Evolutionary conservation across 2,888 invertebrate genomes (phyloP).

Genomic region (Andrena flavipes): DNA sequence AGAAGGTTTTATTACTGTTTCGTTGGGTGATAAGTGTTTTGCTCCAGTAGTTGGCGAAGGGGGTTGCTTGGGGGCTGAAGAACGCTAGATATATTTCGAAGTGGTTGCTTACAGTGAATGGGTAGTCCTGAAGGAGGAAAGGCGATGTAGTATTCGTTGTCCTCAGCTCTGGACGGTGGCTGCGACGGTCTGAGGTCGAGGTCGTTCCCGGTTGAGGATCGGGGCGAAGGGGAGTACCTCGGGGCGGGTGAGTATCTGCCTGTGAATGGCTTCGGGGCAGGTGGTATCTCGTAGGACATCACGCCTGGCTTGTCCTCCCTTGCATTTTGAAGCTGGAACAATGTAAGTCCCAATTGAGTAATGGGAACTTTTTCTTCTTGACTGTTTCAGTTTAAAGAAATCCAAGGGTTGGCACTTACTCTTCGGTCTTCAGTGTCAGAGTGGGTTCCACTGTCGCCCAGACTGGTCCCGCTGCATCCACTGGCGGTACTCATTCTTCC

Average conservation of each 20-base stretch:
- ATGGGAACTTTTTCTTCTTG: too few relatives aligned
- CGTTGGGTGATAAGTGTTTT: too few relatives aligned
- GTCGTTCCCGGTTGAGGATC: constrained; percentile 67
- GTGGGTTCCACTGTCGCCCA: constrained; percentile 94
- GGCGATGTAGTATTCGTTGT: constrained; percentile 85
- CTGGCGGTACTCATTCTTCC: constrained; percentile 93
- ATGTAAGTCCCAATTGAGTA: background rate
- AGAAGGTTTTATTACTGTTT: background rate
- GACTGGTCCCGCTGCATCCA: constrained; percentile 90
- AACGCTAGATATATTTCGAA: background rate
- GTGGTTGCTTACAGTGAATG: constrained; percentile 82
- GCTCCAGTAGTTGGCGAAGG: too few relatives aligned
- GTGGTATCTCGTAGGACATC: constrained; percentile 86
- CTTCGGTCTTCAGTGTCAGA: constrained; percentile 93
- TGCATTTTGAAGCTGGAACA: constrained; percentile 72
- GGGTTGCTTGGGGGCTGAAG: background rate
- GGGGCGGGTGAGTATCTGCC: constrained; percentile 75
- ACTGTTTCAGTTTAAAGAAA: too few relatives aligned
- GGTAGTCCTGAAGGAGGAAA: constrained; percentile 86
- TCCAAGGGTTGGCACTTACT: constrained; percentile 73
- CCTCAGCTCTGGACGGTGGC: constrained; percentile 72
- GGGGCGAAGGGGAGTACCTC: constrained; percentile 72
- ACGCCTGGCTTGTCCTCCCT: constrained; percentile 80
- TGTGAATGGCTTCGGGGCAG: constrained; percentile 86
- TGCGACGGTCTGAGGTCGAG: constrained; percentile 77